These are phyloP conservation scores for Chloroclysta siterata DNA, from an alignment of 2,888 invertebrate species.

Conservation along the genomic window DNA sequence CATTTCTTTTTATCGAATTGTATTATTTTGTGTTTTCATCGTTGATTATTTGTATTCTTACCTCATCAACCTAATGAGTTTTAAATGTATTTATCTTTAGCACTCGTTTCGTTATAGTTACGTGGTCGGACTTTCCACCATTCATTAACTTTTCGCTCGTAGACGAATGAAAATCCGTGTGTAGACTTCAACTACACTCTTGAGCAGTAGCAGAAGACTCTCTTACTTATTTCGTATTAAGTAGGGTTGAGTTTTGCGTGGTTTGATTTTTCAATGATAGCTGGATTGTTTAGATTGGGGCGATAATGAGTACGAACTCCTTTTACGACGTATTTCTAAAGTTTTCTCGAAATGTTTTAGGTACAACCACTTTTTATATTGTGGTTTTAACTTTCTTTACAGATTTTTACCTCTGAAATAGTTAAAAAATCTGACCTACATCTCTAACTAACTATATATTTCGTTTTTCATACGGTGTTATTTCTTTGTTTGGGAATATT, in stretches of 20 bases:
- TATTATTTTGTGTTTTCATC: no score
- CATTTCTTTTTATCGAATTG: no score
- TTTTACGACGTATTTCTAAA: constrained; percentile 54
- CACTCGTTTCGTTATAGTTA: not conserved
- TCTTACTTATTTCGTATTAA: constrained; percentile 36
- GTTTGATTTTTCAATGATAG: constrained; percentile 38
- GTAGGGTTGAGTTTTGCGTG: constrained; percentile 37
- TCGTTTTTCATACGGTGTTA: no score
- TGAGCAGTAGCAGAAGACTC: constrained; percentile 31
- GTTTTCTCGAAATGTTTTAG: constrained; percentile 39
- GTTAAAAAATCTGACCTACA: no score
- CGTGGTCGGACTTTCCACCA: constrained; percentile 57
- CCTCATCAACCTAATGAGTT: not conserved
- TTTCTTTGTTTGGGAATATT: no score
- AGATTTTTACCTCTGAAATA: not conserved
- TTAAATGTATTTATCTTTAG: no score
- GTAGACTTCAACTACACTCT: no score
- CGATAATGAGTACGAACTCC: constrained; percentile 57
- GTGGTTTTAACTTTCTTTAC: not conserved
- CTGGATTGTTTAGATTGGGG: constrained; percentile 57
- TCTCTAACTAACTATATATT: no score
- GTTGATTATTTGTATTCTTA: not conserved
- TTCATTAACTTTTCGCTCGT: constrained; percentile 65
- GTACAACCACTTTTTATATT: not conserved
- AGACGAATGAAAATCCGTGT: constrained; percentile 61